phyloP scores from a whole-genome alignment of 2,888 invertebrate species.

The Ornithoptera priamus region DNA sequence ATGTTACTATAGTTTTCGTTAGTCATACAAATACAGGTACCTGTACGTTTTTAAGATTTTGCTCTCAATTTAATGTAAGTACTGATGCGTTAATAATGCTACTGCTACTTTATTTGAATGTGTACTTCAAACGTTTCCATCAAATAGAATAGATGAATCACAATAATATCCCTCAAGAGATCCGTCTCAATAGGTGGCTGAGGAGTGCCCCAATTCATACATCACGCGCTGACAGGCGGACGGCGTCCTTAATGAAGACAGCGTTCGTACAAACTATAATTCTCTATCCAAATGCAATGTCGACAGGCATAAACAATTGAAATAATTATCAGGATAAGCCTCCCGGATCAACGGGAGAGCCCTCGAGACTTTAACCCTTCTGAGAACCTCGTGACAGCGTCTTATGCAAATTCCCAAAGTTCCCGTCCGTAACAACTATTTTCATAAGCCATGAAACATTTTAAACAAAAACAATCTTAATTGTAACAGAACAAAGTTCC shows the following conservation, averaged over 20 bases:
- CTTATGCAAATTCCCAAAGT: slow-evolving; percentile 78
- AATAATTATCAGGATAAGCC: slow-evolving; percentile 80
- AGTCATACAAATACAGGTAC: no score
- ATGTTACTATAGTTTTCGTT: no score
- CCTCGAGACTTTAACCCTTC: slow-evolving; percentile 78
- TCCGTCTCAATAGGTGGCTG: slow-evolving; percentile 56
- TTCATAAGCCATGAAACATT: slow-evolving; percentile 31
- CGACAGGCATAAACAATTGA: slow-evolving; percentile 80
- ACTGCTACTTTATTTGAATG: neutral
- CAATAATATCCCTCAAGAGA: slow-evolving; percentile 50
- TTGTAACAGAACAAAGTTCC: neutral
- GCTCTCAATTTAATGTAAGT: no score
- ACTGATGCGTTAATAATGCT: neutral
- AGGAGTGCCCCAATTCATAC: slow-evolving; percentile 52
- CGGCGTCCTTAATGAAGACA: slow-evolving; percentile 67
- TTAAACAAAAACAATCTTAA: slow-evolving; percentile 35
- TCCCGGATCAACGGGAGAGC: slow-evolving; percentile 70
- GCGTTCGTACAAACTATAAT: slow-evolving; percentile 75
- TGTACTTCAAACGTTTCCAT: slow-evolving; percentile 7
- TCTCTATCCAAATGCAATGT: slow-evolving; percentile 78
- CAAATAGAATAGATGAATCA: slow-evolving; percentile 38
- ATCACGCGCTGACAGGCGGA: slow-evolving; percentile 63
- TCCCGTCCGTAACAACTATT: slow-evolving; percentile 42
- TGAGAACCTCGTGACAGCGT: slow-evolving; percentile 67
- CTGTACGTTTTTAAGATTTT: no score